Conservation (phyloP, 2,888 invertebrate genomes). For the Pyrrhosoma nymphula region DNA sequence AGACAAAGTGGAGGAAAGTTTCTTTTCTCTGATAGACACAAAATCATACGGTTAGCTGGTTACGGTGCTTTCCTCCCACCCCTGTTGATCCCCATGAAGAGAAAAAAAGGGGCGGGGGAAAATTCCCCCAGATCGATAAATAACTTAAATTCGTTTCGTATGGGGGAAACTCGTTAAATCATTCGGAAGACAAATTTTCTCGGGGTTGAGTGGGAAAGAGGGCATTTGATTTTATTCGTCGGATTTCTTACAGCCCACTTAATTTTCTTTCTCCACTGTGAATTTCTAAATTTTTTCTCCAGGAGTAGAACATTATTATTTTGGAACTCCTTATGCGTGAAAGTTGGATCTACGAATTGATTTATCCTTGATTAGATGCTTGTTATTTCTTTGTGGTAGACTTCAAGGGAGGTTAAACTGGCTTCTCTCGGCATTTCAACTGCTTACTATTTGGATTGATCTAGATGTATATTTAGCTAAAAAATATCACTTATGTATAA, state of each 20-base stretch:
- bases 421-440: no score
- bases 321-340: background rate
- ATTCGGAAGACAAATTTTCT: background rate
- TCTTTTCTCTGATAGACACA: background rate
- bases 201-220: background rate
- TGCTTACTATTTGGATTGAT: no score
- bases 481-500: no score
- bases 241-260: background rate
- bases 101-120: background rate
- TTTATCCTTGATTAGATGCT: background rate
- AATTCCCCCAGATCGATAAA: background rate
- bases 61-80: background rate
- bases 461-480: background rate
- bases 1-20: conserved; percentile 10
- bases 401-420: no score
- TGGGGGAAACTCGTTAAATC: conserved; percentile 4
- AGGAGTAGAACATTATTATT: background rate
- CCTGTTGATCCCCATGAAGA: background rate
- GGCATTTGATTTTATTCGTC: background rate
- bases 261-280: background rate
- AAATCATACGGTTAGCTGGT: conserved; percentile 39
- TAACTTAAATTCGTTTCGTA: conserved; percentile 20
- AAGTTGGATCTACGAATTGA: background rate
- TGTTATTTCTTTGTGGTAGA: background rate
- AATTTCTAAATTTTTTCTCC: background rate